Percentiles rank a stretch among this genome's conserved stretches.
Evolutionary conservation across 2,888 invertebrate genomes (phyloP).

Genomic region (Rhingia rostrata): DNA sequence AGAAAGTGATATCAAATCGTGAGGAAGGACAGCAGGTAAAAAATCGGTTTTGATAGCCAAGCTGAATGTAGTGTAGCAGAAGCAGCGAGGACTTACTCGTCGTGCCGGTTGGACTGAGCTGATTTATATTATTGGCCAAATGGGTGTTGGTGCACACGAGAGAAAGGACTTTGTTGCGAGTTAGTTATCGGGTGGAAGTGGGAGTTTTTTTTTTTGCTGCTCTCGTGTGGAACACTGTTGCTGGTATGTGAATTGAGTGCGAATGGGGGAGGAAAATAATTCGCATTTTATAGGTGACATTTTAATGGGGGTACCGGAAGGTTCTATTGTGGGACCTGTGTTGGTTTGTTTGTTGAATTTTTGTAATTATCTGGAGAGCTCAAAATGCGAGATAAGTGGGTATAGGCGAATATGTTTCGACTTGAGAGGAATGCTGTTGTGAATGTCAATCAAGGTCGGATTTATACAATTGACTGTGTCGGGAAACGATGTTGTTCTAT

Average conservation of each 20-base stretch:
- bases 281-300: background rate
- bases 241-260: slow-evolving; percentile 39
- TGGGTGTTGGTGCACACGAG: slow-evolving; percentile 40
- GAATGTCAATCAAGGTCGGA: too few relatives aligned
- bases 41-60: slow-evolving; percentile 65
- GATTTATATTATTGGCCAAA: slow-evolving; percentile 62
- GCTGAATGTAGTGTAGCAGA: slow-evolving; percentile 24
- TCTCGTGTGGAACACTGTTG: slow-evolving; percentile 13
- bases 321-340: background rate
- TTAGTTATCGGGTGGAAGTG: slow-evolving; percentile 17
- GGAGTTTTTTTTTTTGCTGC: background rate
- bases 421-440: too few relatives aligned
- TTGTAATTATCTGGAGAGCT: background rate
- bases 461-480: too few relatives aligned
- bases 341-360: background rate
- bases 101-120: slow-evolving; percentile 29
- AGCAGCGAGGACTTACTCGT: slow-evolving; percentile 21
- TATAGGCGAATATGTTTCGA: background rate
- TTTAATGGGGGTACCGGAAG: slow-evolving; percentile 1
- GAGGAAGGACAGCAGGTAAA: slow-evolving; percentile 68
- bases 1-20: slow-evolving; percentile 69
- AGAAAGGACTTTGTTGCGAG: background rate
- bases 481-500: too few relatives aligned
- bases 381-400: background rate
- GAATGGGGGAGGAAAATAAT: slow-evolving; percentile 10